Evolutionary conservation across 2,113 vertebrate genomes (phyloP), one percentile per base, ranked within the genome.

Genomic region (Meriones unguiculatus): DNA sequence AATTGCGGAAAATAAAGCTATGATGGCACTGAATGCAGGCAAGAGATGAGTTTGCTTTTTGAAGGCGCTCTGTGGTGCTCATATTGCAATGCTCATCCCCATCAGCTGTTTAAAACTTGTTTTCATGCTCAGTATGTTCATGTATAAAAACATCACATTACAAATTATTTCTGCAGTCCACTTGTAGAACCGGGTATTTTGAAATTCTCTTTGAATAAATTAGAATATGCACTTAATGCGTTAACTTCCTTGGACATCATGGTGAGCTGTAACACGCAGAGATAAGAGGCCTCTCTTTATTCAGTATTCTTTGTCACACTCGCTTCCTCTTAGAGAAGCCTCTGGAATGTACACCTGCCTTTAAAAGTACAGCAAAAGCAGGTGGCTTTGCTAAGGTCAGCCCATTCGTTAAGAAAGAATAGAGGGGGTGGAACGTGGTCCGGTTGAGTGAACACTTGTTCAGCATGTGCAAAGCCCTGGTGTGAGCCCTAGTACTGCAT

Each of bases 161-260:
- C 50, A 84, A 89, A 24, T 93, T 95, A 89, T 46, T 94, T 94
- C 67, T 93, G 22, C 54, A 96, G 7, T 35, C n/a, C 17, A 91
- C 82, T 87, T 87, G 5, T 78, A 91, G 69, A 52, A 91, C 52
- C 72, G 76, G 59, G 7, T 82, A 67, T 95, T 93, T 94, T 89
- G 41, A 38, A 92, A 95, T 94, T 90, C 20, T 94, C 52, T 15
- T 69, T 91, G 73, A 15, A 84, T 65, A 88, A 57, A 22, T 81
- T 91, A 91, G 90, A 95, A 82, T 64, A 85, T 92, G 87, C 93
- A 77, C 84, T 90, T 93, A 95, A 69, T 94, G 54, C 15, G 73
- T 0, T 76, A 72, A 87, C 2, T 69, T 96, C 86, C 54, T 32
- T 75, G 85, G 30, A 50, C 32, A 50, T 62, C 87, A 24, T 80